Evolutionary conservation across 2,113 vertebrate genomes (phyloP).

Genomic region (Connochaetes taurinus): DNA sequence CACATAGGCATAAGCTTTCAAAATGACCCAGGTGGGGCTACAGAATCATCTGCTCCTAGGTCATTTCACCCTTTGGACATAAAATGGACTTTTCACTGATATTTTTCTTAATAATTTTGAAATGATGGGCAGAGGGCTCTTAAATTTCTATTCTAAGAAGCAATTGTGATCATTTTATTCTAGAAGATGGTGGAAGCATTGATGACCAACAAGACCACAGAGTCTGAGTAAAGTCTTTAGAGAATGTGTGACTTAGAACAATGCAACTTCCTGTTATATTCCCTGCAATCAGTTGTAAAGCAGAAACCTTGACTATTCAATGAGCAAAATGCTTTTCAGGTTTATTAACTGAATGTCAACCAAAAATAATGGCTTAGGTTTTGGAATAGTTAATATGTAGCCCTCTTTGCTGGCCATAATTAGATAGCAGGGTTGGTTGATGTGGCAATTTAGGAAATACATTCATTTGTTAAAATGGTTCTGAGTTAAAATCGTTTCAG

Average conservation of each 20-base stretch:
- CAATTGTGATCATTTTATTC: background rate
- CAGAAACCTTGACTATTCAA: background rate
- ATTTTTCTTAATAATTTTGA: background rate
- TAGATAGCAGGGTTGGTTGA: slow-evolving; percentile 55
- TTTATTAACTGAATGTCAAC: slow-evolving; percentile 55
- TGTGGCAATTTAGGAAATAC: slow-evolving; percentile 61
- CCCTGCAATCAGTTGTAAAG: background rate
- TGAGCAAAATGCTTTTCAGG: background rate
- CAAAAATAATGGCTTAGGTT: slow-evolving; percentile 44
- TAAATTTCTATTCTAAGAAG: background rate
- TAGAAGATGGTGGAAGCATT: background rate
- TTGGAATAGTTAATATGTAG: slow-evolving; percentile 46
- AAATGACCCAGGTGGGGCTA: background rate
- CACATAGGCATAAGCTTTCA: background rate
- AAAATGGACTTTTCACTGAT: background rate
- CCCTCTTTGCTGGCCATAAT: slow-evolving; percentile 43
- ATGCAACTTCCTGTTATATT: background rate
- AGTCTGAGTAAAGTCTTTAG: background rate
- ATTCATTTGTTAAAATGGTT: slow-evolving; percentile 65
- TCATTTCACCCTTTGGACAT: background rate
- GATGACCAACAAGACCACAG: background rate
- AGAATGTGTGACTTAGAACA: background rate
- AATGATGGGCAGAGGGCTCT: background rate
- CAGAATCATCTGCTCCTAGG: background rate
- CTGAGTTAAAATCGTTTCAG: slow-evolving; percentile 41